A percentile compares a stretch with the other conserved stretches of the same genome.
These are phyloP conservation scores for Nothobranchius kuhntae DNA, from an alignment of 2,113 vertebrate species.

Conservation along the genomic window DNA sequence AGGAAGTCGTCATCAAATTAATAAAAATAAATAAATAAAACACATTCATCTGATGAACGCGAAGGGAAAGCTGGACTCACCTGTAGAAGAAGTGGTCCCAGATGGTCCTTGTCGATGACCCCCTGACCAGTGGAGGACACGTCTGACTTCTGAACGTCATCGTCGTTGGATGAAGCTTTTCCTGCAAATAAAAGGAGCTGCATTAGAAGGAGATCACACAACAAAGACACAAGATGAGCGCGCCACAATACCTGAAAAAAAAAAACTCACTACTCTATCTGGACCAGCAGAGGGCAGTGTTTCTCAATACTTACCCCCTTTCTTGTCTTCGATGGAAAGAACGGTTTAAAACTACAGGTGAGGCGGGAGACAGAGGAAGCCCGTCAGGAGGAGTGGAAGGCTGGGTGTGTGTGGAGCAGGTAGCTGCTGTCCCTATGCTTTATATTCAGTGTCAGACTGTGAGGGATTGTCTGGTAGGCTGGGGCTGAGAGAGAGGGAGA, in stretches of 20 bases:
- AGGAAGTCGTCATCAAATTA: conserved; percentile 18
- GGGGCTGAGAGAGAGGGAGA: conserved; percentile 57
- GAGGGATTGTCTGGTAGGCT: conserved; percentile 71
- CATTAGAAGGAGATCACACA: conserved; percentile 14
- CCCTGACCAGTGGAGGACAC: conserved; percentile 97
- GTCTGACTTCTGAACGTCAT: conserved; percentile 96
- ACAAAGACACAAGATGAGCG: conserved; percentile 33
- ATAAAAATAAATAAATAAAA: neutral
- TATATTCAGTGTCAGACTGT: conserved; percentile 78
- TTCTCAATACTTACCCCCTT: conserved; percentile 58
- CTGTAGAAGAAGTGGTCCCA: conserved; percentile 93
- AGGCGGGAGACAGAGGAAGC: conserved; percentile 62
- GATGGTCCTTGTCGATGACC: conserved; percentile 94
- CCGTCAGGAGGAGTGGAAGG: conserved; percentile 66
- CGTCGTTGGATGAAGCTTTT: conserved; percentile 88
- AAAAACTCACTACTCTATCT: conserved; percentile 29
- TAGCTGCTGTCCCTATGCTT: conserved; percentile 74
- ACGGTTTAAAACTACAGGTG: conserved; percentile 59
- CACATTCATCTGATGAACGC: accelerated
- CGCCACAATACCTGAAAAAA: conserved; percentile 36
- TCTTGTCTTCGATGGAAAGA: neutral
- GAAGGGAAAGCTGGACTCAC: conserved; percentile 56
- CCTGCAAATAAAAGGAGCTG: conserved; percentile 68
- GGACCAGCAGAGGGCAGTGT: conserved; percentile 76
- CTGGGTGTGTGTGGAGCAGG: conserved; percentile 73